Percentiles rank a stretch among this genome's conserved stretches.
Evolutionary conservation across 2,113 vertebrate species (phyloP).

Genomic region (Trematomus loennbergii): DNA sequence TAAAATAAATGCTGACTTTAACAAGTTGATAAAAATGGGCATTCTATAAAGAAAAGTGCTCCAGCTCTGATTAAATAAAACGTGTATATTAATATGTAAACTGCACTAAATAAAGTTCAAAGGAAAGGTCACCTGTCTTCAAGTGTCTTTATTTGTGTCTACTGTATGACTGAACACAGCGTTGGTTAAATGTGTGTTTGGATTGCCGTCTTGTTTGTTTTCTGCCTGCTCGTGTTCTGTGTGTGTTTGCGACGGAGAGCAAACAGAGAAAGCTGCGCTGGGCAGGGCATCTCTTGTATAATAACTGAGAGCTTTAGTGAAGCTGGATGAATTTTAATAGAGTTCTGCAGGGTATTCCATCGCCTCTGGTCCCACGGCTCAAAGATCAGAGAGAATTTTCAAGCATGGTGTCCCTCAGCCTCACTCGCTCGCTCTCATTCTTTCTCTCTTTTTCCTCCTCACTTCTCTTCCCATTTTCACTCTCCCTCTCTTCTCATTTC

Average conservation of each 20-base stretch:
- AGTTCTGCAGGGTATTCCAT: constrained; percentile 79
- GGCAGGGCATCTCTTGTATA: constrained; percentile 70
- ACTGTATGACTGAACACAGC: background rate
- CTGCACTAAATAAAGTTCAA: background rate
- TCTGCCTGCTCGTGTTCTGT: constrained; percentile 5
- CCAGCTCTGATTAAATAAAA: background rate
- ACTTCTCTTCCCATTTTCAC: constrained; percentile 36
- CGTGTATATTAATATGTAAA: background rate
- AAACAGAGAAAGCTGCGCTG: constrained; percentile 63
- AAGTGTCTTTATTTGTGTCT: constrained; percentile 1
- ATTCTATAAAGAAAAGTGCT: background rate
- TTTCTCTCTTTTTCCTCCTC: constrained; percentile 26
- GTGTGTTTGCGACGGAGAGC: constrained; percentile 31
- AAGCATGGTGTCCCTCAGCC: constrained; percentile 74
- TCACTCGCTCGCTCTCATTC: constrained; percentile 33
- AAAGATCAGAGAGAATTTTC: constrained; percentile 84
- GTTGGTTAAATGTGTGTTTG: background rate
- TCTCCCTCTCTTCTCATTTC: constrained; percentile 51
- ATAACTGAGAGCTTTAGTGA: constrained; percentile 74
- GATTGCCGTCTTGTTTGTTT: constrained; percentile 17
- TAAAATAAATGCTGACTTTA: background rate
- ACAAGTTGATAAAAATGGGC: background rate
- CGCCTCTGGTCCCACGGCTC: constrained; percentile 74
- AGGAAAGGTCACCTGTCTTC: background rate
- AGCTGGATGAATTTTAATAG: constrained; percentile 81